Evolutionary conservation across 2,888 invertebrate species (phyloP).

Genomic region (Erebia aethiops): DNA sequence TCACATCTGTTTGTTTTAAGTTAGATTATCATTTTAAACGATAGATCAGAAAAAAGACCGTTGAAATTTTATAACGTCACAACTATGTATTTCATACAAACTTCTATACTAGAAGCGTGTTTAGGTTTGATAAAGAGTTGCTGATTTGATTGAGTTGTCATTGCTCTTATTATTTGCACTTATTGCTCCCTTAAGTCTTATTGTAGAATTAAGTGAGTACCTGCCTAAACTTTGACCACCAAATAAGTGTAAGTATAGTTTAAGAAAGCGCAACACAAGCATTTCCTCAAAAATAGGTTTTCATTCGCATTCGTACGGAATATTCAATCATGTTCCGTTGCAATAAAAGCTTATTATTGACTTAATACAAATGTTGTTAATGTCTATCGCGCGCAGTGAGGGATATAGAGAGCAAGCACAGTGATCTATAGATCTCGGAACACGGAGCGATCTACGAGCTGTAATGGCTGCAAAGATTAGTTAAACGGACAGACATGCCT

Average conservation of each 20-base stretch:
- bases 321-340: conserved; percentile 38
- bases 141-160: too few species aligned
- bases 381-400: conserved; percentile 62
- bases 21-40: too few species aligned
- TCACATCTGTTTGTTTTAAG: too few species aligned
- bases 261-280: conserved; percentile 35
- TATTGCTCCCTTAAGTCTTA: too few species aligned
- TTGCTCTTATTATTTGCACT: too few species aligned
- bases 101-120: too few species aligned
- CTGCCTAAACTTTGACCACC: too few species aligned
- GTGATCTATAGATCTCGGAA: conserved; percentile 73
- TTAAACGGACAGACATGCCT: neutral
- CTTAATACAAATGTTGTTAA: conserved; percentile 49
- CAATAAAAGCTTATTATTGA: conserved; percentile 43
- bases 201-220: too few species aligned
- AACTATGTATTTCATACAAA: too few species aligned
- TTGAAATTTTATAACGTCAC: too few species aligned
- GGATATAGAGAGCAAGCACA: conserved; percentile 70
- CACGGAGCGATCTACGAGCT: conserved; percentile 59
- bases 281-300: conserved; percentile 49
- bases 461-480: conserved; percentile 60
- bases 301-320: conserved; percentile 40
- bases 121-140: too few species aligned
- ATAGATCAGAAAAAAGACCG: too few species aligned
- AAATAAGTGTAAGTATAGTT: neutral